Percentiles rank a stretch among this genome's conserved stretches.
Conservation (phyloP, 92 coral and sea anemone species). For the Bergia sp. region DNA sequence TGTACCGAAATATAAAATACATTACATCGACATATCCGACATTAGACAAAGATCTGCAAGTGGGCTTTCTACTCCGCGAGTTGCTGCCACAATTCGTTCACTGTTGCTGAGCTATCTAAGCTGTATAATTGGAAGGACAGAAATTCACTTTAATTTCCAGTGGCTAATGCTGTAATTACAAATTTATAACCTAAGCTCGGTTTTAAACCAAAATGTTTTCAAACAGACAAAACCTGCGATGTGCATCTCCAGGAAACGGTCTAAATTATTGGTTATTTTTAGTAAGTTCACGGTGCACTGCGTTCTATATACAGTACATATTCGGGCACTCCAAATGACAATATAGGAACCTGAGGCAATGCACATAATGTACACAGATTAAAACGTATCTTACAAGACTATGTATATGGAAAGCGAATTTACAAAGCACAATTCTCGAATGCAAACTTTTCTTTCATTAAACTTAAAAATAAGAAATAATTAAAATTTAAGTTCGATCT, state of each 20-base stretch:
- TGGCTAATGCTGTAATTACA: background rate
- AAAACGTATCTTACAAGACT: constrained; percentile 15
- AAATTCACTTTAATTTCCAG: background rate
- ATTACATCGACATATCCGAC: constrained; percentile 33
- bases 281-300: background rate
- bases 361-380: background rate
- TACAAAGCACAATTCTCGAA: background rate
- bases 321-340: background rate
- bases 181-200: background rate
- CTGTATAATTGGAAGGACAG: background rate
- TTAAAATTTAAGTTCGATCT: no score
- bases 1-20: constrained; percentile 44
- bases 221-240: constrained; percentile 4
- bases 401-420: constrained; percentile 5
- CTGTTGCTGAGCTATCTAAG: background rate
- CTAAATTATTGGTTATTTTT: background rate
- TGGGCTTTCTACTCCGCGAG: constrained; percentile 3
- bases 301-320: constrained; percentile 6
- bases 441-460: background rate
- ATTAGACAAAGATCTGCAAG: constrained; percentile 24
- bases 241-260: background rate
- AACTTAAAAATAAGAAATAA: background rate
- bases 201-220: constrained; percentile 21
- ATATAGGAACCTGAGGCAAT: background rate
- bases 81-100: background rate